Evolutionary conservation across 2,113 vertebrate species (phyloP).

Genomic region (Spilogale gracilis): DNA sequence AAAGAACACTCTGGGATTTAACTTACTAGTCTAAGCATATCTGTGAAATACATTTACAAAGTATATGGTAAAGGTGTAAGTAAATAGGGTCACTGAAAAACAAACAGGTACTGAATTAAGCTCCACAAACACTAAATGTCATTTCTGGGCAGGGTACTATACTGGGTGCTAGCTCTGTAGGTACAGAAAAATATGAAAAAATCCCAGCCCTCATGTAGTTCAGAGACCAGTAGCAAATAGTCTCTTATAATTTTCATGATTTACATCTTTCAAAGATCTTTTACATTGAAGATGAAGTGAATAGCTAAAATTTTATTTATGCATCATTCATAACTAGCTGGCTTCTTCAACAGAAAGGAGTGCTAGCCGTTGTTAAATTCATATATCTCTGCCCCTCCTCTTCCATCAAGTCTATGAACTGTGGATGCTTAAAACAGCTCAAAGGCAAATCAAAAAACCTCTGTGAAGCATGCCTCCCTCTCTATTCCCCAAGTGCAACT

Average conservation of each 20-base stretch:
- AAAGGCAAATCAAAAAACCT: not conserved
- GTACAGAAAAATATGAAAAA: not conserved
- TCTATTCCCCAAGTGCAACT: not conserved
- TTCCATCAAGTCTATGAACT: not conserved
- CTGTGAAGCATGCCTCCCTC: not conserved
- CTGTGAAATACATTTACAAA: not conserved
- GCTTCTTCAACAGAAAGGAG: not conserved
- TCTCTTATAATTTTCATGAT: not conserved
- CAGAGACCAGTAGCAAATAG: not conserved
- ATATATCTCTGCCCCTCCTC: not conserved
- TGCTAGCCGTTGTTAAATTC: not conserved
- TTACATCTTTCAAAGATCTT: not conserved
- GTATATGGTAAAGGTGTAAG: not conserved
- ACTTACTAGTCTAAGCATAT: not conserved
- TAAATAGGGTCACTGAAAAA: not conserved
- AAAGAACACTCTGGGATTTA: not conserved
- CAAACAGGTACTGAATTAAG: not conserved
- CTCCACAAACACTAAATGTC: not conserved
- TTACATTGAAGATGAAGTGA: not conserved
- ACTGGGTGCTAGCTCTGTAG: not conserved
- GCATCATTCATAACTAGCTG: not conserved
- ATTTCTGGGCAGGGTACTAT: not conserved
- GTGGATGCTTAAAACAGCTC: not conserved
- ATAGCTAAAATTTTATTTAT: not conserved
- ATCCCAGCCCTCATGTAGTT: rapidly evolving